These are phyloP conservation scores for Paratrypauchen microcephalus DNA, from an alignment of 2,797 vertebrate genomes.

Conservation along the genomic window DNA sequence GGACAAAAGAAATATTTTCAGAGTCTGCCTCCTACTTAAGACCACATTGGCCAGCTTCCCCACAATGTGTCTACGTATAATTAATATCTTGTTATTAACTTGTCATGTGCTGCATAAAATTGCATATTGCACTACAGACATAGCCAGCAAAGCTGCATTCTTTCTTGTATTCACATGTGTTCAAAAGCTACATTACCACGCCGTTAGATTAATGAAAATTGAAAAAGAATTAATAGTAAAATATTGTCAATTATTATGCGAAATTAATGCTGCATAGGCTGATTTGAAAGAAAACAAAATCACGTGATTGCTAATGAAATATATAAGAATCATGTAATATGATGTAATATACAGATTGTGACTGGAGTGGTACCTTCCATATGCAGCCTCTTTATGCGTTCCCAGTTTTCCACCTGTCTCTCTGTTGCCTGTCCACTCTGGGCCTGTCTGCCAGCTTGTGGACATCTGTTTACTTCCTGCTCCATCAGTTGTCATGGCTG, in stretches of 20 bases:
- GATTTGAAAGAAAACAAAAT: not conserved
- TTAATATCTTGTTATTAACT: too few relatives aligned
- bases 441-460: conserved; percentile 71
- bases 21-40: too few relatives aligned
- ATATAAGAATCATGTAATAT: not conserved
- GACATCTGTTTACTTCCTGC: conserved; percentile 79
- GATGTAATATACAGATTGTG: not conserved
- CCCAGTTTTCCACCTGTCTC: conserved; percentile 68
- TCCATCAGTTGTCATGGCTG: conserved; percentile 70
- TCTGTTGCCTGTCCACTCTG: conserved; percentile 48
- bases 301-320: not conserved
- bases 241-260: not conserved
- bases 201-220: not conserved
- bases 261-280: not conserved
- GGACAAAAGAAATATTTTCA: too few relatives aligned
- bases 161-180: too few relatives aligned
- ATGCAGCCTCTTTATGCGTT: conserved; percentile 28
- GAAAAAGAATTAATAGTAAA: not conserved
- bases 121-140: too few relatives aligned
- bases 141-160: too few relatives aligned
- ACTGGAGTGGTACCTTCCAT: conserved; percentile 23
- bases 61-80: too few relatives aligned
- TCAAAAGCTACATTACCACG: too few relatives aligned
- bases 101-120: too few relatives aligned
- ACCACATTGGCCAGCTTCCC: too few relatives aligned